phyloP scores from a whole-genome alignment of 2,113 vertebrate species.

The Morone saxatilis region DNA sequence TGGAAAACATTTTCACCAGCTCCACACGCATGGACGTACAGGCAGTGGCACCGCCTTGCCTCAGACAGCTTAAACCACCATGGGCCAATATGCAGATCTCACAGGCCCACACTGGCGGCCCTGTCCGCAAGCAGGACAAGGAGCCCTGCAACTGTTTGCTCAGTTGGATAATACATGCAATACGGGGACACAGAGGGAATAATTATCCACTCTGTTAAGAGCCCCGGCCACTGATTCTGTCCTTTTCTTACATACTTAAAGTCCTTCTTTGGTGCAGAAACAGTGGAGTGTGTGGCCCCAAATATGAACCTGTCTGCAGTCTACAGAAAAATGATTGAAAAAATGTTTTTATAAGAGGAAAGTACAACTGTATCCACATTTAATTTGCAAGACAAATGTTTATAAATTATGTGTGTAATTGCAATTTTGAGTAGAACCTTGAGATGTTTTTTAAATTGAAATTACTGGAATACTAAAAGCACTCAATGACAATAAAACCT shows the following conservation, averaged over 20 bases:
- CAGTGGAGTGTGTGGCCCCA: neutral
- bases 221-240: slow-evolving; percentile 42
- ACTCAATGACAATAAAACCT: neutral
- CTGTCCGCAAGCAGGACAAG: slow-evolving; percentile 64
- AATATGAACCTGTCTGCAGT: neutral
- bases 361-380: neutral
- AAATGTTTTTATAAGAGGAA: neutral
- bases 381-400: neutral
- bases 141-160: slow-evolving; percentile 68
- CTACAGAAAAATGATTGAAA: neutral
- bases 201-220: slow-evolving; percentile 61
- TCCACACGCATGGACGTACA: slow-evolving; percentile 77
- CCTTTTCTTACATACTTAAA: slow-evolving; percentile 29
- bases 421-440: neutral
- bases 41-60: slow-evolving; percentile 64
- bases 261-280: slow-evolving; percentile 25
- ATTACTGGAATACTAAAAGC: neutral
- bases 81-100: slow-evolving; percentile 82
- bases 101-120: slow-evolving; percentile 54
- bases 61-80: slow-evolving; percentile 70
- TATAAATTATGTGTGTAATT: neutral
- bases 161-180: slow-evolving; percentile 70
- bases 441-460: neutral
- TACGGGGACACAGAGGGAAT: slow-evolving; percentile 58
- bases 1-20: slow-evolving; percentile 84